These are phyloP conservation scores for Cylas formicarius DNA, from an alignment of 1,140 invertebrate species.

Conservation along the genomic window DNA sequence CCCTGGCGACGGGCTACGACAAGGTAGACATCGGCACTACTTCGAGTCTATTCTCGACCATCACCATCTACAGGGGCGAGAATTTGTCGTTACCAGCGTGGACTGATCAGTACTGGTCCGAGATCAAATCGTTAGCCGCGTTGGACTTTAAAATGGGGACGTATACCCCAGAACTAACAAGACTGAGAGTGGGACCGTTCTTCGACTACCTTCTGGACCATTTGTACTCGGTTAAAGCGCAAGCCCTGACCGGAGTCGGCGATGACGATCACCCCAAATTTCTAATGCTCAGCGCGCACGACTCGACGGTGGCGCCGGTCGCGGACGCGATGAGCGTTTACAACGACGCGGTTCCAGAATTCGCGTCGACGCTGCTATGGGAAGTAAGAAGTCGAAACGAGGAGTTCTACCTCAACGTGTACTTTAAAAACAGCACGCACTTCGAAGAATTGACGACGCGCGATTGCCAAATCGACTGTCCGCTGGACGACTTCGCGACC, in stretches of 20 bases:
- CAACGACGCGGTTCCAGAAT: slow-evolving; percentile 63
- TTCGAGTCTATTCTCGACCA: slow-evolving; percentile 55
- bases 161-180: slow-evolving; percentile 46
- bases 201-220: slow-evolving; percentile 37
- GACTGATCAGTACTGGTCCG: slow-evolving; percentile 43
- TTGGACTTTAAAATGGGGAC: slow-evolving; percentile 27
- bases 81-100: slow-evolving; percentile 66
- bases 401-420: slow-evolving; percentile 45
- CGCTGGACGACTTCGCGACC: slow-evolving; percentile 47
- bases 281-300: slow-evolving; percentile 47
- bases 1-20: no score
- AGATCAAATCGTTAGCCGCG: slow-evolving; percentile 1
- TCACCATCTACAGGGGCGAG: slow-evolving; percentile 61
- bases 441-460: slow-evolving; percentile 49
- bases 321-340: slow-evolving; percentile 65
- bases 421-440: slow-evolving; percentile 54
- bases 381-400: slow-evolving; percentile 50
- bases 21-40: slow-evolving; percentile 47
- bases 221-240: no score
- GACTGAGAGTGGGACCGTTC: slow-evolving; percentile 53
- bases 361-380: slow-evolving; percentile 60
- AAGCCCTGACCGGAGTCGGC: slow-evolving; percentile 43
- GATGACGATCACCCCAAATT: slow-evolving; percentile 60
- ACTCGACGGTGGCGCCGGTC: slow-evolving; percentile 70
- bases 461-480: slow-evolving; percentile 51